Percentiles rank a stretch among this genome's conserved stretches.
These are phyloP conservation scores for Archaeoteleia sp. DNA, from an alignment of 2,888 invertebrate genomes.

Conservation along the genomic window DNA sequence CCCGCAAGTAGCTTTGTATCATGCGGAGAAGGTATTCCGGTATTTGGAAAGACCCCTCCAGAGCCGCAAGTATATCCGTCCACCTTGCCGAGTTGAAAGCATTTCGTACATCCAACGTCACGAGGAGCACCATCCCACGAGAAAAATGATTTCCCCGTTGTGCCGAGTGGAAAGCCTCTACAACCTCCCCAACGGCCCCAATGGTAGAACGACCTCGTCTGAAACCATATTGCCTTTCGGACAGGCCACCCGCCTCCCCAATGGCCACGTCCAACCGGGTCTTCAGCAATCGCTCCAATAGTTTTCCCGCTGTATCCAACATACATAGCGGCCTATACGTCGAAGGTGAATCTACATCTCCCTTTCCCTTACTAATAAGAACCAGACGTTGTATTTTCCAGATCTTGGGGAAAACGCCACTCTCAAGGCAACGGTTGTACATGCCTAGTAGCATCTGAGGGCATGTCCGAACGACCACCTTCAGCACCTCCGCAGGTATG, in stretches of 20 bases:
- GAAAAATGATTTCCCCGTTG: neutral
- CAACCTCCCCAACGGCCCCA: too few relatives aligned
- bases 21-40: neutral
- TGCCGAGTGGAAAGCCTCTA: too few relatives aligned
- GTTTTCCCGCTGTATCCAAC: neutral
- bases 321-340: neutral
- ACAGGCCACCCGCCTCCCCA: neutral
- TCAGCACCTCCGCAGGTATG: slow-evolving; percentile 20
- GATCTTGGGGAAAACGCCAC: neutral
- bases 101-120: neutral
- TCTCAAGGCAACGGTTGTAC: neutral
- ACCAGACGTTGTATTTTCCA: too few relatives aligned
- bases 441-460: neutral
- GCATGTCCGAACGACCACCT: neutral
- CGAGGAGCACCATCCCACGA: neutral
- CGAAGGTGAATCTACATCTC: neutral
- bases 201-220: neutral
- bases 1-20: neutral
- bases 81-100: neutral
- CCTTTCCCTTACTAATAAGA: neutral
- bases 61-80: too few relatives aligned
- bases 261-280: neutral
- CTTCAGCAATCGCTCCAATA: neutral
- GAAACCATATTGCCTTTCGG: neutral
- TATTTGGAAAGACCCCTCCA: too few relatives aligned